Evolutionary conservation across 2,113 vertebrate genomes (phyloP).

Genomic region (Oreochromis aureus): DNA sequence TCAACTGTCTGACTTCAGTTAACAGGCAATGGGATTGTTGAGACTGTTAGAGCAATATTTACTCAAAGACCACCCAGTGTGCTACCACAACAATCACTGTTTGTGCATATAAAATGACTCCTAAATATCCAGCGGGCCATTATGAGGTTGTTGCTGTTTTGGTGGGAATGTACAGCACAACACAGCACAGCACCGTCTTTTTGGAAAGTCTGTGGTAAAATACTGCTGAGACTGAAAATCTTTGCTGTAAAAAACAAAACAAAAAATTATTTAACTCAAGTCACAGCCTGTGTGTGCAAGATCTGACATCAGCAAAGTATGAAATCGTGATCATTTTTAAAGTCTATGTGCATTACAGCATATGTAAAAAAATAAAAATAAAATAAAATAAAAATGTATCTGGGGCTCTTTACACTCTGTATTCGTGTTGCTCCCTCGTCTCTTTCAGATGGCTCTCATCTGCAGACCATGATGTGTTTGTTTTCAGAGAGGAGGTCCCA

Average conservation of each 20-base stretch:
- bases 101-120: conserved; percentile 28
- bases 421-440: background rate
- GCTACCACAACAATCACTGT: conserved; percentile 32
- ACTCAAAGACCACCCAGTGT: conserved; percentile 50
- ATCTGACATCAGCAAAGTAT: background rate
- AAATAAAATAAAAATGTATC: background rate
- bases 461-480: conserved; percentile 41
- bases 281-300: background rate
- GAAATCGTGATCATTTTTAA: background rate
- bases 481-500: conserved; percentile 39
- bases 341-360: background rate
- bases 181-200: background rate
- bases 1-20: conserved; percentile 5
- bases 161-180: conserved; percentile 1
- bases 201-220: background rate
- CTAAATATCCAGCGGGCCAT: conserved; percentile 6
- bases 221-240: background rate
- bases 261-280: background rate
- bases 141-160: background rate
- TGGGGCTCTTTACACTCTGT: background rate
- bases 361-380: background rate
- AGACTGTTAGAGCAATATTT: conserved; percentile 44
- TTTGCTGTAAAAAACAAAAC: background rate
- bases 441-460: conserved; percentile 24
- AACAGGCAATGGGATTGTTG: conserved; percentile 27